Percentiles rank a stretch among this genome's conserved stretches.
Conservation (phyloP, 2,113 vertebrate species). For the Salvator merianae region DNA sequence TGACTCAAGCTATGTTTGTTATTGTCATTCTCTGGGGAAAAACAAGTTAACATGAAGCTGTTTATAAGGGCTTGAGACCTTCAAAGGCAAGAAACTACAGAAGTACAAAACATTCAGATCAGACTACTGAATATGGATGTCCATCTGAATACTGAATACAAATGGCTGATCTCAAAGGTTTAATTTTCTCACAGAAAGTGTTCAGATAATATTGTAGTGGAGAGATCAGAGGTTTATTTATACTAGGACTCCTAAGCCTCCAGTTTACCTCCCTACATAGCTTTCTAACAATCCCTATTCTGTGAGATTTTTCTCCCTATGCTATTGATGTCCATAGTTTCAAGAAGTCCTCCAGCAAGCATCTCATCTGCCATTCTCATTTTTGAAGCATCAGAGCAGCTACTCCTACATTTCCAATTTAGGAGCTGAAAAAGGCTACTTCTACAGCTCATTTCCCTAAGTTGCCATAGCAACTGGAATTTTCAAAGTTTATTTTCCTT, state of each 20-base stretch:
- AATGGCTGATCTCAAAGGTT: slow-evolving; percentile 30
- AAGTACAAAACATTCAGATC: slow-evolving; percentile 28
- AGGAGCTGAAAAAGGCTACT: slow-evolving; percentile 58
- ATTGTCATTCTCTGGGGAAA: background rate
- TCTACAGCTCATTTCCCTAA: slow-evolving; percentile 65
- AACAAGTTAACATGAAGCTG: background rate
- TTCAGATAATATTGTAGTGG: accelerated
- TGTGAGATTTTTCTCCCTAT: background rate
- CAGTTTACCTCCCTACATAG: background rate
- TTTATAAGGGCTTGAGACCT: slow-evolving; percentile 33
- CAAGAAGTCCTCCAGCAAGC: background rate
- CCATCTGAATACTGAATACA: slow-evolving; percentile 60
- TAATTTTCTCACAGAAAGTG: slow-evolving; percentile 9
- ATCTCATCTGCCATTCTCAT: slow-evolving; percentile 5
- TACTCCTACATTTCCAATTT: slow-evolving; percentile 32
- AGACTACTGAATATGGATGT: slow-evolving; percentile 64
- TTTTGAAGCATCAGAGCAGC: slow-evolving; percentile 21
- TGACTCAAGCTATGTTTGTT: slow-evolving; percentile 20
- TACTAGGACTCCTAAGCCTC: accelerated
- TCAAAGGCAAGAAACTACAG: slow-evolving; percentile 29
- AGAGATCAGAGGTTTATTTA: slow-evolving; percentile 7
- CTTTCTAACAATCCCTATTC: background rate
- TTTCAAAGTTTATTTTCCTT: slow-evolving; percentile 63
- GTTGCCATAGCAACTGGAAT: slow-evolving; percentile 69
- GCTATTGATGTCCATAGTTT: no score